Conservation (phyloP, 2,888 invertebrate genomes). For the Athalia rosae region DNA sequence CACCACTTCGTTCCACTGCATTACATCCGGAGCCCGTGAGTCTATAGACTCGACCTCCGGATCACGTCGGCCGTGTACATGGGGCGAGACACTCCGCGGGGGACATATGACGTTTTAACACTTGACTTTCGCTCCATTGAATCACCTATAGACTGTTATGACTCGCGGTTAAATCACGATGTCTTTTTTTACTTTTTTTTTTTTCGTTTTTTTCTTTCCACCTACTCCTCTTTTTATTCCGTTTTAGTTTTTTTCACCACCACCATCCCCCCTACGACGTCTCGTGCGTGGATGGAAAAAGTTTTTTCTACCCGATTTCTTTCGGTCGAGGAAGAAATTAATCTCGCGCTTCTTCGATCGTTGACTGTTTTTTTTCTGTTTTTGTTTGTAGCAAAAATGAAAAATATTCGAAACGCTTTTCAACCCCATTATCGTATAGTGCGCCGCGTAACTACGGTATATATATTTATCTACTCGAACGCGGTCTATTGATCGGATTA, state of each 20-base stretch:
- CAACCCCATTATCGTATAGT: background rate
- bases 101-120: slow-evolving; percentile 32
- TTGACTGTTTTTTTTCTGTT: too few relatives aligned
- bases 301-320: too few relatives aligned
- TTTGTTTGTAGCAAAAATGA: too few relatives aligned
- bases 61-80: slow-evolving; percentile 20
- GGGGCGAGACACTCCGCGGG: slow-evolving; percentile 18
- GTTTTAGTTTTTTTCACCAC: too few relatives aligned
- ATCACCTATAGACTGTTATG: background rate
- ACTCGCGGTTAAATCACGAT: slow-evolving; percentile 20
- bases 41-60: slow-evolving; percentile 36
- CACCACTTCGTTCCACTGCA: slow-evolving; percentile 45
- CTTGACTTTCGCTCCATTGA: slow-evolving; percentile 45
- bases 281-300: too few relatives aligned
- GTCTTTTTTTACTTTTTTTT: slow-evolving; percentile 18
- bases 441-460: background rate
- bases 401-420: too few relatives aligned
- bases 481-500: slow-evolving; percentile 68
- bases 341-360: too few relatives aligned
- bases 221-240: too few relatives aligned
- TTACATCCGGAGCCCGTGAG: slow-evolving; percentile 40
- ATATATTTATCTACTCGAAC: background rate
- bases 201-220: too few relatives aligned
- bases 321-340: too few relatives aligned
- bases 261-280: too few relatives aligned